Percentiles rank a stretch among this genome's conserved stretches.
Conservation (phyloP, 2,797 vertebrate genomes). For the Arremon brunneinucha region DNA sequence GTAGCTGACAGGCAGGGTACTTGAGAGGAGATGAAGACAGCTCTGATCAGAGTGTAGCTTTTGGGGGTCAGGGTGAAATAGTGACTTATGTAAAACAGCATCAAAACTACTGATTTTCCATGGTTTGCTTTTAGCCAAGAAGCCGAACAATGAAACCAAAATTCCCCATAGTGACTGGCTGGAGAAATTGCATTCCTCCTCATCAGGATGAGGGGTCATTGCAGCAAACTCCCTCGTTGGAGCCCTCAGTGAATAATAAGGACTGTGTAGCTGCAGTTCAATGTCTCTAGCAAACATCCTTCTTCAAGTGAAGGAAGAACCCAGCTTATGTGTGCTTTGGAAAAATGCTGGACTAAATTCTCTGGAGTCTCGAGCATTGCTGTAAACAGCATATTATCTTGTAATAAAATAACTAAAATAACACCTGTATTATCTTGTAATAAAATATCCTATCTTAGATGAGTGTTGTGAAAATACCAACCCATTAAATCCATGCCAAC, state of each 20-base stretch:
- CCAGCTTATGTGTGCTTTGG: background rate
- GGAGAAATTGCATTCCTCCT: background rate
- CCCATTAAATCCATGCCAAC: background rate
- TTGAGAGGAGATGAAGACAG: background rate
- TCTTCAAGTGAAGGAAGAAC: background rate
- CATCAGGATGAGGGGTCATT: background rate
- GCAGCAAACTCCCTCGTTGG: rapidly evolving
- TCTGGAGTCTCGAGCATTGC: rapidly evolving
- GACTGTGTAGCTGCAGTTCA: background rate
- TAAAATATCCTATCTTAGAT: background rate
- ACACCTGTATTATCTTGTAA: background rate
- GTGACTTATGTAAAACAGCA: background rate
- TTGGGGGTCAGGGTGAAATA: background rate
- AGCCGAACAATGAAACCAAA: background rate
- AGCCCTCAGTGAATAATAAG: background rate
- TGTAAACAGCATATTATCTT: background rate
- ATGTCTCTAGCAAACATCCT: background rate
- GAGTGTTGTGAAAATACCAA: background rate
- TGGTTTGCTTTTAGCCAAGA: background rate
- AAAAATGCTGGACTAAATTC: background rate
- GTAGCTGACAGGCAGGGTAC: background rate
- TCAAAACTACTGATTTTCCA: background rate
- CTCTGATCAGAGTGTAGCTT: background rate
- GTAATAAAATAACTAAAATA: background rate
- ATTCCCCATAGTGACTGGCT: background rate